Evolutionary conservation across 2,888 invertebrate genomes (phyloP).

Genomic region (Noctua pronuba): DNA sequence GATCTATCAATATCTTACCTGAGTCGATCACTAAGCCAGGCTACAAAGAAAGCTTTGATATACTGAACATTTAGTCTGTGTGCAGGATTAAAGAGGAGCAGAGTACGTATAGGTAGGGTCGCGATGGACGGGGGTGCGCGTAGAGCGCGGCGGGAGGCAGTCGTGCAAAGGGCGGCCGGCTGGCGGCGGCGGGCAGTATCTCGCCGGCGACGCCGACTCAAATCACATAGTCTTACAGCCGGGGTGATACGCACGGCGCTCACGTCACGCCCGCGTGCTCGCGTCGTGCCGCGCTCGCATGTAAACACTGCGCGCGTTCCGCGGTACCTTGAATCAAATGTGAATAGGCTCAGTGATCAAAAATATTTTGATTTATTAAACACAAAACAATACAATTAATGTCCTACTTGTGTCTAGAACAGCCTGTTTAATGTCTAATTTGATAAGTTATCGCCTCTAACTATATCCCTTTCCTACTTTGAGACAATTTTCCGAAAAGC

Average conservation of each 20-base stretch:
- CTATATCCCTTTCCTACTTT: slow-evolving; percentile 11
- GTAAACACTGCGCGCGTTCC: slow-evolving; percentile 53
- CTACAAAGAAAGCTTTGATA: slow-evolving; percentile 36
- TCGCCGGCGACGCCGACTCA: slow-evolving; percentile 76
- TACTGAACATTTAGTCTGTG: slow-evolving; percentile 20
- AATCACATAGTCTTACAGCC: slow-evolving; percentile 84
- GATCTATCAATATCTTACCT: slow-evolving; percentile 3
- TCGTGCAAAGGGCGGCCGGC: slow-evolving; percentile 76
- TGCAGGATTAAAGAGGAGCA: slow-evolving; percentile 29
- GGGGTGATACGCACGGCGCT: slow-evolving; percentile 79
- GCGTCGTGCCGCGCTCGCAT: slow-evolving; percentile 61
- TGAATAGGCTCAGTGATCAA: slow-evolving; percentile 43
- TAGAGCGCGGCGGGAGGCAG: slow-evolving; percentile 73
- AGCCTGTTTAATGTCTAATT: slow-evolving; percentile 1
- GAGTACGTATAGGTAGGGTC: slow-evolving; percentile 58
- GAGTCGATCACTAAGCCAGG: slow-evolving; percentile 26
- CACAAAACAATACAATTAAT: neutral
- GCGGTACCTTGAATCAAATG: slow-evolving; percentile 25
- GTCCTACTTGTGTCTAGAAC: neutral
- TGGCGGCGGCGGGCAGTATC: slow-evolving; percentile 76
- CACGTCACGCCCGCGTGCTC: slow-evolving; percentile 66
- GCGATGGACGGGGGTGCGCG: slow-evolving; percentile 68
- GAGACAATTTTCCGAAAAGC: slow-evolving; percentile 19
- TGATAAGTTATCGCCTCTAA: slow-evolving; percentile 7
- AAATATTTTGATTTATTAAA: neutral